Evolutionary conservation across 2,113 vertebrate species (phyloP).

Genomic region (Galeopterus variegatus): DNA sequence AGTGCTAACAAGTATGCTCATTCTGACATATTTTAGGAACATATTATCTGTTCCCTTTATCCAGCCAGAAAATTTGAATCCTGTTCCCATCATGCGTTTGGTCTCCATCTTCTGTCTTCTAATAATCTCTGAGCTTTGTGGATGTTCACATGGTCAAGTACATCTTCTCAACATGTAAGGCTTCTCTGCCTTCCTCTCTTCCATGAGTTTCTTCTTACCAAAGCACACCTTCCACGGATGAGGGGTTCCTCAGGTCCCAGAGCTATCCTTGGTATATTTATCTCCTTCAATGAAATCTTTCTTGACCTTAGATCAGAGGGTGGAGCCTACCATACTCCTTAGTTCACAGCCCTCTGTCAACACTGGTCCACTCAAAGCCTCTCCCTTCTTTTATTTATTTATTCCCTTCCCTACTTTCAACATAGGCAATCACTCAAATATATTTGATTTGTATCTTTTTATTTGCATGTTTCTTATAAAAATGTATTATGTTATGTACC

Average conservation of each 20-base stretch:
- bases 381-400: background rate
- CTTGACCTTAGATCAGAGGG: background rate
- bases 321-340: background rate
- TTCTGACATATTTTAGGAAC: background rate
- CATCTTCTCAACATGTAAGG: too few species aligned
- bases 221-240: background rate
- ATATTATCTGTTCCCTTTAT: background rate
- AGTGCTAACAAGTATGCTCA: background rate
- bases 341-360: background rate
- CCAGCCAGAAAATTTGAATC: background rate
- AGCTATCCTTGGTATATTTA: background rate
- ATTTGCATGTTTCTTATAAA: background rate
- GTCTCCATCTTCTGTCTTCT: background rate
- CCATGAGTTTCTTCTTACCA: background rate
- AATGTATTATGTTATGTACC: background rate
- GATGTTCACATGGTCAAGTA: background rate
- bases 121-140: background rate
- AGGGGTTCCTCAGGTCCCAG: background rate
- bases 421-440: background rate
- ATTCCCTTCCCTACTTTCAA: background rate
- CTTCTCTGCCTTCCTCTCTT: background rate
- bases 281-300: background rate
- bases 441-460: background rate
- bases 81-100: background rate
- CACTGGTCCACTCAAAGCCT: background rate